Evolutionary conservation across 2,888 invertebrate genomes (phyloP), one percentile per base, ranked within the genome.

Genomic region (Sturmia bella): DNA sequence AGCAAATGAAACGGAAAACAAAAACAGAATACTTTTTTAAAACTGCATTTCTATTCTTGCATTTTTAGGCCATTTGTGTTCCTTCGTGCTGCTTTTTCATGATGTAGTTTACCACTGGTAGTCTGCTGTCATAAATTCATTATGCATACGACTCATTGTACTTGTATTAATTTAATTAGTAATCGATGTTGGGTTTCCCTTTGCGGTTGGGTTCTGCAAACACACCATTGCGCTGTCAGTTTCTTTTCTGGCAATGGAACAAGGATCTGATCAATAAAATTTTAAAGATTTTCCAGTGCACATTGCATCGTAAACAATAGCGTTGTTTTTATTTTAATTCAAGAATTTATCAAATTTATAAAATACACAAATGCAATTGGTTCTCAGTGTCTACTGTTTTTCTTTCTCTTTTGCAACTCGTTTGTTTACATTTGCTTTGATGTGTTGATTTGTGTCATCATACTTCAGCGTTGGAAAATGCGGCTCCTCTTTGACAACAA

Each of bases 121-220:
- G 19, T 32, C n/a, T 57, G 54, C 63, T 68, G 13, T 52, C 57
- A 66, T 61, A 68, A 45, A 75, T 54, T 68, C 19, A 50, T 74
- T 64, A 24, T 54, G 41, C 21, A 39, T 17, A 57, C 24, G 7
- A n/a, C 48, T 11, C 45, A 56, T 75, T 48, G 50, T 70, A 24
- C 61, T 41, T 43, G 59, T 52, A 64, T 69, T 82, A 82, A 82
- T 82, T 82, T 15, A 75, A 82, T 82, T 82, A 82, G 70, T 48
- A 45, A 66, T 32, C 27, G 41, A 69, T 52, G 37, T 52, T 4
- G n/a, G 11, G n/a, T 17, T 63, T 79, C n/a, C n/a, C n/a, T n/a
- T n/a, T n/a, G n/a, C n/a, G n/a, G 37, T 52, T 4, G n/a, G 11
- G n/a, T 17, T 63, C 74, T 63, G 43, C 39, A 48, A 41, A 54